These are phyloP conservation scores for Andrena cerasifolii DNA, from an alignment of 1,140 invertebrate genomes.

Conservation along the genomic window DNA sequence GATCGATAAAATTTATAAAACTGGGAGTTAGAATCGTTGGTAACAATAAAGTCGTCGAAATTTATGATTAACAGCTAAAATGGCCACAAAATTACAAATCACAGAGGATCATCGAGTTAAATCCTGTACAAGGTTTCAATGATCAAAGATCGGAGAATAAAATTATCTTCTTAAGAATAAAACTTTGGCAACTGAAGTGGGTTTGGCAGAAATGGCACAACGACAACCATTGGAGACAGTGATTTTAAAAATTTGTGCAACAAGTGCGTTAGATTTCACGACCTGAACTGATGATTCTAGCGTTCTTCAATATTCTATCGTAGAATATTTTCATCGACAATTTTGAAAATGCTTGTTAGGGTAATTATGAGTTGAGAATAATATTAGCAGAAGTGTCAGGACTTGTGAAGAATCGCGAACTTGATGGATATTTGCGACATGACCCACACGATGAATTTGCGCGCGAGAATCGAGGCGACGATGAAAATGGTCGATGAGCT, in stretches of 20 bases:
- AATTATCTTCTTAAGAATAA: too few species aligned
- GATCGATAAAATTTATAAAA: not conserved
- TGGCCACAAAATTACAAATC: not conserved
- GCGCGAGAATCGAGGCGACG: slow-evolving; percentile 35
- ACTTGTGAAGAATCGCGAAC: slow-evolving; percentile 31
- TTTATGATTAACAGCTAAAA: slow-evolving; percentile 26
- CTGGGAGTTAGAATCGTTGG: not conserved
- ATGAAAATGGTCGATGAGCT: slow-evolving; percentile 29
- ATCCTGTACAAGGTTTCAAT: slow-evolving; percentile 23
- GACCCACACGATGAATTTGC: slow-evolving; percentile 41
- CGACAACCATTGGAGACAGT: not conserved
- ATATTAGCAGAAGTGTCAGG: slow-evolving; percentile 18
- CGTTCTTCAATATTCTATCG: too few species aligned
- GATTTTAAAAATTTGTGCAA: not conserved
- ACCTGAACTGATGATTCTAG: not conserved
- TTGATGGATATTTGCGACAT: slow-evolving; percentile 30
- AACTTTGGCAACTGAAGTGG: not conserved
- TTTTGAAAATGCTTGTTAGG: too few species aligned
- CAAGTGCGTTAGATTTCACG: not conserved
- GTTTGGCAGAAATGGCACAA: not conserved
- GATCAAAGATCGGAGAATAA: not conserved
- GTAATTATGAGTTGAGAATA: too few species aligned
- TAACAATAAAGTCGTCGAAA: slow-evolving; percentile 31
- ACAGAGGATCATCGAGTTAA: not conserved
- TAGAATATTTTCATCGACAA: too few species aligned